Base-by-base conservation (phyloP, 2,113 vertebrate species). In the Abramis brama region DNA sequence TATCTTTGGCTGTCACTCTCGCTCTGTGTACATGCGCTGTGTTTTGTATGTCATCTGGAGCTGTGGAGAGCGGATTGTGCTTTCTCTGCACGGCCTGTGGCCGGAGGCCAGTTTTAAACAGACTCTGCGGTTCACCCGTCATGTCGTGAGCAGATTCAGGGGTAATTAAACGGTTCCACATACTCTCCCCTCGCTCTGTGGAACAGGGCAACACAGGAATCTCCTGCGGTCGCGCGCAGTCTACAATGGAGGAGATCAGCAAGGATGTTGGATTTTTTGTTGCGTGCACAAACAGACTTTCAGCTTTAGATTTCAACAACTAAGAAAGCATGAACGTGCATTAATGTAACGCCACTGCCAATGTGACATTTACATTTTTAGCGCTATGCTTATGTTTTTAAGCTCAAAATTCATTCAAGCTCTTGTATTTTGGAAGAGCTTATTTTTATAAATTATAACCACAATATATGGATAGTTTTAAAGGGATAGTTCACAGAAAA, bases 81-180 rank as follows among this genome's bases (percentile, higher is more conserved):
- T 86, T 84, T 81, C 87, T 86, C 87, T 77, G 23, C 74, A 82
- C 68, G 79, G 57, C 47, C 74, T 76, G 89, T 76, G 88, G 86
- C 85, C 30, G 59, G 36, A 77, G 83, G 82, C 70, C 62, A 85
- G 82, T 78, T 87, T 87, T 39, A 64, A 88, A 79, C 85, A 82
- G 85, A 79, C 84, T 86, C 71, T 88, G 87, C 39, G 89, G 85
- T 87, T 86, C 60, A 62, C 85, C 82, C 85, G 43, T 81, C 87
- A 90, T 86, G 83, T 89, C 86, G 85, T 66, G 68, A 68, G 78
- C 79, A 88, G 82, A 87, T 83, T 85, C 86, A 84, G 86, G 52
- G 86, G 75, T 87, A 87, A 90, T 90, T 89, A 89, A 90, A 90
- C 25, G 83, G 86, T 88, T 88, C 85, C 89, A 85, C 77, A 86